Evolutionary conservation across 2,113 vertebrate species (phyloP), one percentile per base, ranked within the genome.

Genomic region (Poecilia latipinna): DNA sequence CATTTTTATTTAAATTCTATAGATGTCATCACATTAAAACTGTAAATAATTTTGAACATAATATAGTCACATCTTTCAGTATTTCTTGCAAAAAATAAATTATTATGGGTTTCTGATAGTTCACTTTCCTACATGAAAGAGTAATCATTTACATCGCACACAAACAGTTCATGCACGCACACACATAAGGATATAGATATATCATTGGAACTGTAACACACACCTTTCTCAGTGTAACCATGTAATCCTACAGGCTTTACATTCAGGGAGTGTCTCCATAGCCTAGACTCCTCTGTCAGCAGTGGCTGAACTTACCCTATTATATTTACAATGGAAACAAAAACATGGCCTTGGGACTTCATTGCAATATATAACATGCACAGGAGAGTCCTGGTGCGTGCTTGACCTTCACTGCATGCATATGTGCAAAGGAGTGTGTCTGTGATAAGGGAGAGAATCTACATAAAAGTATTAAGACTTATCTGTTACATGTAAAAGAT

Each of bases 321-420:
- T 84, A 86, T 80, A 83, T 90, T 89, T 90, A 90, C 89, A 90
- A 89, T 65, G 77, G 86, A 90, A 91, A 92, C 86, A 90, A 90
- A 88, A 89, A 87, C 83, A 91, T 86, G 80, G 82, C 91, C 89
- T 86, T 88, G 86, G 86, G 91, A 91, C 83, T 85, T 85, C 64
- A 64, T 31, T 66, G 77, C 61, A 82, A 77, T 71, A 82, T 83
- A 82, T 86, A 89, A 71, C 37, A 22, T 22, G 62, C 68, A 61
- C 73, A 37, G 63, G 42, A 77, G 85, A 70, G 70, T 75, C 48
- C 78, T 13, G 28, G 64, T 76, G 60, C 44, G 42, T 76, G 65
- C 75, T 33, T 80, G 48, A 28, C 44, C 32, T 61, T 70, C 33
- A 75, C 28, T 75, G 62, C 64, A 48, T 84, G 72, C 13, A 48